Evolutionary conservation across 1,140 invertebrate species (phyloP).

Genomic region (Drosophila suzukii): DNA sequence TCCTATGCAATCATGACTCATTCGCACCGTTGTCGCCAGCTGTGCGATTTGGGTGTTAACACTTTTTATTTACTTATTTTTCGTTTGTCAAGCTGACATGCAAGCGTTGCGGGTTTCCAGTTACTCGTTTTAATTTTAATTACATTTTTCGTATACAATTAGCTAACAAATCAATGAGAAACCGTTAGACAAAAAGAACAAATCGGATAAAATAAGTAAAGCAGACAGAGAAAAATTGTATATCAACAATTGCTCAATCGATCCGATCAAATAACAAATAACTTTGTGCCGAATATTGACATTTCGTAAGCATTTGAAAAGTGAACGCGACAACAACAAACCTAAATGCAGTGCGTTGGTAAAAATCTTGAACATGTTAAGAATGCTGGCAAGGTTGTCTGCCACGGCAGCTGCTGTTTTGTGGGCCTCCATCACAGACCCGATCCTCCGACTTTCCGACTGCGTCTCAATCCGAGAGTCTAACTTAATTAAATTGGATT

Average conservation of each 20-base stretch:
- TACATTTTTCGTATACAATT: conserved; percentile 63
- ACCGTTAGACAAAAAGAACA: conserved; percentile 38
- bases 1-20: conserved; percentile 47
- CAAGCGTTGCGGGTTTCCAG: conserved; percentile 44
- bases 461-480: conserved; percentile 49
- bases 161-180: conserved; percentile 58
- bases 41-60: conserved; percentile 66
- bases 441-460: conserved; percentile 42
- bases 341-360: conserved; percentile 63
- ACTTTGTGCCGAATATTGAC: conserved; percentile 75
- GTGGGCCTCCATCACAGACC: conserved; percentile 29
- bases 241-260: conserved; percentile 74
- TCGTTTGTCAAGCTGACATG: conserved; percentile 49
- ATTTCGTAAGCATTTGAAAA: conserved; percentile 74
- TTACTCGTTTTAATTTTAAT: conserved; percentile 60
- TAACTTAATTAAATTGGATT: conserved; percentile 78
- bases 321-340: conserved; percentile 63
- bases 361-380: conserved; percentile 76
- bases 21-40: conserved; percentile 48
- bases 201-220: conserved; percentile 16
- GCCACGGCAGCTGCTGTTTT: conserved; percentile 40
- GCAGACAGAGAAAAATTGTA: conserved; percentile 27
- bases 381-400: conserved; percentile 78
- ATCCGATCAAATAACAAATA: conserved; percentile 74
- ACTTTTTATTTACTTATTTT: conserved; percentile 48